These are phyloP conservation scores for Corythoichthys intestinalis DNA, from an alignment of 2,113 vertebrate genomes.

Conservation along the genomic window DNA sequence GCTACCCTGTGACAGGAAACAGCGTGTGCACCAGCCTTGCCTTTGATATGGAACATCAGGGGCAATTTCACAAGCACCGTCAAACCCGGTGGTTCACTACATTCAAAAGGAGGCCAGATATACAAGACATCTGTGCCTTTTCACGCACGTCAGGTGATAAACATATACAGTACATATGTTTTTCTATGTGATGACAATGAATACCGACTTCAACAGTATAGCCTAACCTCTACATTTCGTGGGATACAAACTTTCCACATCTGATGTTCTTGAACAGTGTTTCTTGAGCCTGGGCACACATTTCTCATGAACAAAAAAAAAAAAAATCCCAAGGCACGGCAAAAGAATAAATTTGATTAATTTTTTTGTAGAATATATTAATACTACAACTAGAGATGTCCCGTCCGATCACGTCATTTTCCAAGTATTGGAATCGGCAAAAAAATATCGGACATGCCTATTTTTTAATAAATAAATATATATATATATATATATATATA, in stretches of 20 bases:
- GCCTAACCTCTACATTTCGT: not conserved
- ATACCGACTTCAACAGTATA: not conserved
- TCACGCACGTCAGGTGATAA: not conserved
- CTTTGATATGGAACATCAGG: constrained; percentile 58
- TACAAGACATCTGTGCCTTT: constrained; percentile 1
- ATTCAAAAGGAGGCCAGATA: constrained; percentile 40
- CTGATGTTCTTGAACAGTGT: too few relatives aligned
- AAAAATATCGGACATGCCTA: too few relatives aligned
- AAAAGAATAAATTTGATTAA: too few relatives aligned
- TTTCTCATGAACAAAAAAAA: too few relatives aligned
- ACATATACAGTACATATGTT: not conserved
- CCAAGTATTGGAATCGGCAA: too few relatives aligned
- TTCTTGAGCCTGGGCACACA: too few relatives aligned
- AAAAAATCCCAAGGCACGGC: too few relatives aligned
- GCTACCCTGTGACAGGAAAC: constrained; percentile 45
- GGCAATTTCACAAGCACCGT: constrained; percentile 30
- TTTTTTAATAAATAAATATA: too few relatives aligned
- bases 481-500: too few relatives aligned
- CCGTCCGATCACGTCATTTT: too few relatives aligned
- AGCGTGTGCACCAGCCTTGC: constrained; percentile 45
- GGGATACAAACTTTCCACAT: not conserved
- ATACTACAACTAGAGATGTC: too few relatives aligned
- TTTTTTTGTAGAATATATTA: too few relatives aligned
- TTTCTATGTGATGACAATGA: not conserved
- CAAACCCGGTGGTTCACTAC: constrained; percentile 33